These are phyloP conservation scores for Lycopodina hypogea DNA, from an alignment of 37 sponge, comb jelly and placozoan species.

Conservation along the genomic window DNA sequence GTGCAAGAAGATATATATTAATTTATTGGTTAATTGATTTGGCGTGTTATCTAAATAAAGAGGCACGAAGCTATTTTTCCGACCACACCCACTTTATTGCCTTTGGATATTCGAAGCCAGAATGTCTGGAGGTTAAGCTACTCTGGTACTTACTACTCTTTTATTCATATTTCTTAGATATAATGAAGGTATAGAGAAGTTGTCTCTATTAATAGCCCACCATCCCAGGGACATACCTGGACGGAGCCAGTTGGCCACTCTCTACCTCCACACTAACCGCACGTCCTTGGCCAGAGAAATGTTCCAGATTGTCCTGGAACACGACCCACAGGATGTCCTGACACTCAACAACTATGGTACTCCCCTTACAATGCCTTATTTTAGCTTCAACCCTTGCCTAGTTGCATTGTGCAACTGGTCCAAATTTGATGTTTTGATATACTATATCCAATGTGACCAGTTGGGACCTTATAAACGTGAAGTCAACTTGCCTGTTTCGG, in stretches of 20 bases:
- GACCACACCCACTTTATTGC: too few species aligned
- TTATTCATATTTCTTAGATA: not conserved
- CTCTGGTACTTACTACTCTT: too few species aligned
- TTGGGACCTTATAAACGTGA: not conserved
- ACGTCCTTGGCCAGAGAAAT: not conserved
- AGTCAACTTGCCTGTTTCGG: not conserved
- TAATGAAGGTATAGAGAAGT: not conserved
- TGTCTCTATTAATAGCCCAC: not conserved
- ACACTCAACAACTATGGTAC: conserved; percentile 49
- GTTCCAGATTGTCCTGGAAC: not conserved
- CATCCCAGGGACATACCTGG: not conserved
- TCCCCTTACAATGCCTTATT: too few species aligned
- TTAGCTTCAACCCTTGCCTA: too few species aligned
- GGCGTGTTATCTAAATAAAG: too few species aligned
- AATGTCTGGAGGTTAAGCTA: too few species aligned
- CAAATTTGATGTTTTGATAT: too few species aligned
- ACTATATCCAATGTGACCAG: too few species aligned
- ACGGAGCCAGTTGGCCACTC: not conserved
- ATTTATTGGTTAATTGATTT: too few species aligned
- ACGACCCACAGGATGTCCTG: conserved; percentile 29
- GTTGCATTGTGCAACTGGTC: not conserved
- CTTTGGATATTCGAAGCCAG: too few species aligned
- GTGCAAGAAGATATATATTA: too few species aligned
- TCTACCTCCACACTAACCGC: not conserved
- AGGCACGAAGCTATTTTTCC: too few species aligned